These are phyloP conservation scores for silkworm (Bombyx mori) DNA, from an alignment of 1,140 invertebrate genomes.

Conservation along the genomic window DNA sequence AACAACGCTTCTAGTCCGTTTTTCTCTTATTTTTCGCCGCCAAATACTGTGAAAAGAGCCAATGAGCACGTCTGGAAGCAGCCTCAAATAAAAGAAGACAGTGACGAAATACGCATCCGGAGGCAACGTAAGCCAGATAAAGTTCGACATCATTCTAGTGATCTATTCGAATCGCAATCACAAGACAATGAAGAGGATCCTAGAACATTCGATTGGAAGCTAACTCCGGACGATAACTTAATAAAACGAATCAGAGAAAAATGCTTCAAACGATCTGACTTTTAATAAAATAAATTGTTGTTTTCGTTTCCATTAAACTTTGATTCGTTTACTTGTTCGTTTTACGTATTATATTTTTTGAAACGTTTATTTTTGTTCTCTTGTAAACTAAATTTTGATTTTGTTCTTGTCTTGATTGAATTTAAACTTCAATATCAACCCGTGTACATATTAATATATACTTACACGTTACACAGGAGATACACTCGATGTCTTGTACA, in stretches of 20 bases:
- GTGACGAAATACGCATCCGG: slow-evolving; percentile 14
- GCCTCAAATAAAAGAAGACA: slow-evolving; percentile 19
- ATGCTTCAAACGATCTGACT: slow-evolving; percentile 48
- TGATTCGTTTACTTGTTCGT: no score
- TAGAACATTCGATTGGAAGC: slow-evolving; percentile 39
- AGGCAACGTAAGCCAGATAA: slow-evolving; percentile 23
- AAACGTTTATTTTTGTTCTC: no score
- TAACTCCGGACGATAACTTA: slow-evolving; percentile 45
- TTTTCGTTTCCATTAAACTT: no score
- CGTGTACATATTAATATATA: no score
- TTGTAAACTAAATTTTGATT: no score
- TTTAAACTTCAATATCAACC: no score
- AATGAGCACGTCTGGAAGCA: slow-evolving; percentile 37
- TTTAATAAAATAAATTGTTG: slow-evolving; percentile 19
- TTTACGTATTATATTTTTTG: no score
- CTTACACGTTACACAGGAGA: no score
- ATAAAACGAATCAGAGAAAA: slow-evolving; percentile 46
- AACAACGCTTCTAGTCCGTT: slow-evolving; percentile 41
- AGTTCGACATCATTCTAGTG: slow-evolving; percentile 38
- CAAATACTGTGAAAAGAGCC: slow-evolving; percentile 27
- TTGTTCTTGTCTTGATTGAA: no score
- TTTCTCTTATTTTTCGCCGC: slow-evolving; percentile 55
- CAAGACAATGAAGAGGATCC: slow-evolving; percentile 41
- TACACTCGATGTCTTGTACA: no score
- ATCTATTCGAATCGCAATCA: slow-evolving; percentile 57